Evolutionary conservation across 2,888 invertebrate species (phyloP).

Genomic region (Pristionchus arcanus): DNA sequence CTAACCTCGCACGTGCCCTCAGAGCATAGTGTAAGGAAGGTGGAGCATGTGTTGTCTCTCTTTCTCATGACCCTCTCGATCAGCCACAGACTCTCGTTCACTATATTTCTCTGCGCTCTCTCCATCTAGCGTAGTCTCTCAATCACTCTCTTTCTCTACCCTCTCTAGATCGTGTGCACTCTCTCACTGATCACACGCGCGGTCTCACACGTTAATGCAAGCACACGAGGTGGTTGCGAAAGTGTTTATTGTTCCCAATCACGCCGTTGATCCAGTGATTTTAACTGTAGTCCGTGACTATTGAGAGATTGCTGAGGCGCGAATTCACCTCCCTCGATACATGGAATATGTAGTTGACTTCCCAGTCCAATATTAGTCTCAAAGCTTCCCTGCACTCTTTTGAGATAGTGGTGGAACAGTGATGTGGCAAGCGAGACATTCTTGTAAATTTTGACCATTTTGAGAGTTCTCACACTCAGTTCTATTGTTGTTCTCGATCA

Average conservation of each 20-base stretch:
- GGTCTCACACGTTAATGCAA: neutral
- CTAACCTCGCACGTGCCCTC: neutral
- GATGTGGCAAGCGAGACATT: neutral
- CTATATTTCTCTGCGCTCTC: neutral
- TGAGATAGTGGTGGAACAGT: neutral
- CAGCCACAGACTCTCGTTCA: neutral
- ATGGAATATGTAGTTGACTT: too few species aligned
- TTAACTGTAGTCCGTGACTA: neutral
- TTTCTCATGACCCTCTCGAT: neutral
- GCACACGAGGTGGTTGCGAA: neutral
- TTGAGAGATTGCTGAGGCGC: neutral
- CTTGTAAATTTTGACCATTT: neutral
- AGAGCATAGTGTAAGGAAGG: neutral
- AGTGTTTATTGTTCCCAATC: neutral
- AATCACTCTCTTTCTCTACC: neutral
- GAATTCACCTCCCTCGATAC: neutral
- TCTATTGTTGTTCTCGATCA: neutral
- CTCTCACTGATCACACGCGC: neutral
- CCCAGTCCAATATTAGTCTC: too few species aligned
- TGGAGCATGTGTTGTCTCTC: neutral
- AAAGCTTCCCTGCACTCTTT: too few species aligned
- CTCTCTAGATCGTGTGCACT: neutral
- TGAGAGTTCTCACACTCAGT: neutral
- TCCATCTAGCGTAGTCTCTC: neutral
- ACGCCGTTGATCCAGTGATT: neutral